Base-by-base conservation (phyloP, 2,888 invertebrate species). In the Ornithoptera alexandrae region DNA sequence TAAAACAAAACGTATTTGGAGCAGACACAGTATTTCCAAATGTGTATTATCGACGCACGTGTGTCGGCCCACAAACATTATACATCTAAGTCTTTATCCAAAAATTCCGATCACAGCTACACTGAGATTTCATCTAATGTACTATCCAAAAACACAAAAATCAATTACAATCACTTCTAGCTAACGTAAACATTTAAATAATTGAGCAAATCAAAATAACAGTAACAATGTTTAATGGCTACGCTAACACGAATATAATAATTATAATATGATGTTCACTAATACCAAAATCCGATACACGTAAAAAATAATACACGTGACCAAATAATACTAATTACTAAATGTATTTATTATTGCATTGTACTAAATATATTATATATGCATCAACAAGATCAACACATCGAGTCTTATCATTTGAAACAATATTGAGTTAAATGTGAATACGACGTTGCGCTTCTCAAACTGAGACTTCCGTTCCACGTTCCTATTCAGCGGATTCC, bases 201-300 rank as follows among this genome's bases (percentile, higher is more conserved):
- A 90, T 92, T 92, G 92, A 92, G 92, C 92, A 92, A 92, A 92
- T 91, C 77, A 92, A 87, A 90, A 89, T 87, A 91, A 91, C 90
- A 91, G 79, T 87, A 91, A 91, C 89, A 90, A 87, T 89, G 86
- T 80, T 81, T 84, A 84, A 83, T 83, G 84, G 77, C 82, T 86
- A 86, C 79, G 83, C 84, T 85, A 85, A 84, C 82, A 86, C 84
- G 86, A 89, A 85, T 89, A 88, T 83, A 86, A 88, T 70, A 62
- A 62, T 69, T 81, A 79, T 77, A 84, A 81, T 84, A 83, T 80
- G 79, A 79, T 78, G 78, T 81, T 30, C 79, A 85, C 83, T 83
- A 83, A 79, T 75, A 83, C 50, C 64, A 82, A 46, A 83, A 89
- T 87, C 30, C 79, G 80, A 78, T 73, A 75, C 73, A 77, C 70